Evolutionary conservation across 2,113 vertebrate genomes (phyloP).

Genomic region (Isurus oxyrinchus): DNA sequence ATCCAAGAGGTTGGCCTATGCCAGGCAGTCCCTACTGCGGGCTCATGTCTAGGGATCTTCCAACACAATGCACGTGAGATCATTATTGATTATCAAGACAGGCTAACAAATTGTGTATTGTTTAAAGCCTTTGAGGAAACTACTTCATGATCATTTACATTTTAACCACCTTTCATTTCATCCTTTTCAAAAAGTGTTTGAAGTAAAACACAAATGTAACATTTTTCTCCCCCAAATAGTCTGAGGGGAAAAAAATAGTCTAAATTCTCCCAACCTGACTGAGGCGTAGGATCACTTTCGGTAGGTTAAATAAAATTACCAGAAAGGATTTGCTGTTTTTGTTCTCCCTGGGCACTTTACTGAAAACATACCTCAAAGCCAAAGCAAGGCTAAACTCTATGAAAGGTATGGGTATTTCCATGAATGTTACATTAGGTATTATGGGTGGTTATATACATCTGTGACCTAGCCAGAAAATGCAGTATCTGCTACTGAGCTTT

Average conservation of each 20-base stretch:
- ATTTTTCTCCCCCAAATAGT: not conserved
- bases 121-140: not conserved
- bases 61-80: not conserved
- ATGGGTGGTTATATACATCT: not conserved
- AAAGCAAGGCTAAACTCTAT: not conserved
- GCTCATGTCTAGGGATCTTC: not conserved
- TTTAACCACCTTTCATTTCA: not conserved
- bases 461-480: not conserved
- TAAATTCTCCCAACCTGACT: not conserved
- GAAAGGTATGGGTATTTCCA: not conserved
- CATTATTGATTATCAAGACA: not conserved
- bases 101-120: not conserved
- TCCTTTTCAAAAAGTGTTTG: not conserved
- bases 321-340: not conserved
- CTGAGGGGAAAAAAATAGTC: not conserved
- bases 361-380: not conserved
- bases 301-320: not conserved
- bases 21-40: not conserved
- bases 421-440: not conserved
- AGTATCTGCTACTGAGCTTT: not conserved
- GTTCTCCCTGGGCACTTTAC: not conserved
- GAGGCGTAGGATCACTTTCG: not conserved
- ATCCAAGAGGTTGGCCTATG: not conserved
- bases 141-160: not conserved
- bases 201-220: not conserved